Percentiles rank a stretch among this genome's conserved stretches.
These are phyloP conservation scores for Oedothorax gibbosus DNA, from an alignment of 1,140 invertebrate species.

Conservation along the genomic window DNA sequence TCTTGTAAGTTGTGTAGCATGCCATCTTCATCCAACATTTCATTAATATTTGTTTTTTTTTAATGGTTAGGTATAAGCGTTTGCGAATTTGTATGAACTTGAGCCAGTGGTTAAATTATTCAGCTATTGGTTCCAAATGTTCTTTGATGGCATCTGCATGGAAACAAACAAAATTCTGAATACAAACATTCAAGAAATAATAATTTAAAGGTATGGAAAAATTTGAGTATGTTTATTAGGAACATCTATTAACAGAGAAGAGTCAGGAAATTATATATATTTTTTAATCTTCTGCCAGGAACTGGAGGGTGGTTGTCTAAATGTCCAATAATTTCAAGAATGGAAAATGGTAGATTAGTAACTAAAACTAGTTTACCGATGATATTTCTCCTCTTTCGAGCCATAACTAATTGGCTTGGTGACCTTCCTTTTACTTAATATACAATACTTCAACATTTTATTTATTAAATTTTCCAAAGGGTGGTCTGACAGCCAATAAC, in stretches of 20 bases:
- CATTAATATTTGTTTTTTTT: constrained; percentile 67
- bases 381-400: no score
- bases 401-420: no score
- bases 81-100: constrained; percentile 79
- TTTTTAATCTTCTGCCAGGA: no score
- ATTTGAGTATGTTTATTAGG: background rate
- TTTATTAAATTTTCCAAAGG: no score
- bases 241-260: background rate
- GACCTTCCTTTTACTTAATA: no score
- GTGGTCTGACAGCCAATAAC: no score
- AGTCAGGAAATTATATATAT: background rate
- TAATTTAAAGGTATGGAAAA: background rate
- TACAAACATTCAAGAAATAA: constrained; percentile 39
- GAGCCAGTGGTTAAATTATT: constrained; percentile 80
- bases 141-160: constrained; percentile 77
- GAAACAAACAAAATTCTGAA: constrained; percentile 58
- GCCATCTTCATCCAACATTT: constrained; percentile 58
- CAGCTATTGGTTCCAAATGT: constrained; percentile 80
- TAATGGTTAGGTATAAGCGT: constrained; percentile 79
- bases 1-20: no score
- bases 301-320: no score
- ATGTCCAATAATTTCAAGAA: no score
- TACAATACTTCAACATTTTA: no score
- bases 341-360: no score
- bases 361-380: no score